Conservation (phyloP, 2,797 vertebrate species). For the Lerista edwardsae region DNA sequence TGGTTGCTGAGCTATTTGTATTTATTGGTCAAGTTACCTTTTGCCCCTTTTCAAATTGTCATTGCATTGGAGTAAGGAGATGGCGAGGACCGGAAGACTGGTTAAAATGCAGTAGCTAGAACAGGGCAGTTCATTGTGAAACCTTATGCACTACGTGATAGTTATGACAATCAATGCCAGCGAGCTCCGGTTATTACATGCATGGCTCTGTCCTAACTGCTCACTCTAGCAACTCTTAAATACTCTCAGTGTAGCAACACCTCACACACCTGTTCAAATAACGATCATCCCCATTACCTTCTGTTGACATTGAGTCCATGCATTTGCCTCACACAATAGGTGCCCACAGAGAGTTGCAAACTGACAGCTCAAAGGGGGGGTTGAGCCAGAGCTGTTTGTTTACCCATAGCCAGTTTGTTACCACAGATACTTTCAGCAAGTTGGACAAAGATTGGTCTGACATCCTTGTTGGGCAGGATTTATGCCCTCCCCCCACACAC, state of each 20-base stretch:
- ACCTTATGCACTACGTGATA: conserved; percentile 45
- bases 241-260: conserved; percentile 61
- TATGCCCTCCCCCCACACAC: conserved; percentile 67
- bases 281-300: conserved; percentile 71
- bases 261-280: conserved; percentile 84
- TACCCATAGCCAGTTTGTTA: conserved; percentile 68
- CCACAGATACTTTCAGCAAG: conserved; percentile 65
- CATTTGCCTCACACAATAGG: conserved; percentile 79
- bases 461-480: conserved; percentile 83
- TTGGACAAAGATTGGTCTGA: conserved; percentile 69
- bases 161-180: conserved; percentile 64
- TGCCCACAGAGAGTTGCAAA: conserved; percentile 75
- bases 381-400: conserved; percentile 62
- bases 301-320: conserved; percentile 72
- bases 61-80: background rate
- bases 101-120: conserved; percentile 47
- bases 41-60: fast-evolving
- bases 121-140: conserved; percentile 59
- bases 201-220: conserved; percentile 71
- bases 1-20: background rate
- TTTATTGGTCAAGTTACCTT: background rate
- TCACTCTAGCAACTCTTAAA: conserved; percentile 65
- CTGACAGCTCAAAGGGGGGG: conserved; percentile 71
- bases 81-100: conserved; percentile 10
- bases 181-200: conserved; percentile 70